Evolutionary conservation across 2,888 invertebrate species (phyloP).

Genomic region (Synergus japonicus): DNA sequence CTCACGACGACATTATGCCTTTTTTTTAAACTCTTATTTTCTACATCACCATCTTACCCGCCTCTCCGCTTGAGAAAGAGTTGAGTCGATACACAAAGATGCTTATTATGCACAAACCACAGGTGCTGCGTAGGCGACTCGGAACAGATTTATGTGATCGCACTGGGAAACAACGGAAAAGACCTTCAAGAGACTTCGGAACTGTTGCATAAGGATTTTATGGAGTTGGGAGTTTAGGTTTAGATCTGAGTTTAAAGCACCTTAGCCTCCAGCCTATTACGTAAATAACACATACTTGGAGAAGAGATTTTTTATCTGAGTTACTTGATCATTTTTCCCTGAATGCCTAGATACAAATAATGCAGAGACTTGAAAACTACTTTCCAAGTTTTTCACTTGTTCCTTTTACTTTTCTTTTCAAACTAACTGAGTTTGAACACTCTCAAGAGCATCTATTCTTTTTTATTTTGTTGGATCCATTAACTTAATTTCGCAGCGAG

Average conservation of each 20-base stretch:
- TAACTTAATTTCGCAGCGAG: neutral
- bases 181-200: conserved; percentile 26
- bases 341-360: too few species aligned
- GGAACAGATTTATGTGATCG: conserved; percentile 31
- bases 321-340: too few species aligned
- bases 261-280: too few species aligned
- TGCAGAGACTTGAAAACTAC: too few species aligned
- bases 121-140: conserved; percentile 31
- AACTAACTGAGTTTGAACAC: too few species aligned
- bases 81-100: conserved; percentile 26
- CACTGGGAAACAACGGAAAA: conserved; percentile 1
- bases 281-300: too few species aligned
- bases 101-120: conserved; percentile 35
- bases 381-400: too few species aligned
- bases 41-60: conserved; percentile 1
- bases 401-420: too few species aligned
- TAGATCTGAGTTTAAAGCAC: neutral
- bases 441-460: neutral
- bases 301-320: too few species aligned
- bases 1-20: conserved; percentile 16
- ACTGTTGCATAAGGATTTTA: conserved; percentile 28
- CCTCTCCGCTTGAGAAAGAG: neutral
- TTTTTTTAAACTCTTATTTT: conserved; percentile 23
- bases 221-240: conserved; percentile 4
- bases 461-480: neutral